Evolutionary conservation across 2,888 invertebrate genomes (phyloP).

Genomic region (Eupithecia inturbata): DNA sequence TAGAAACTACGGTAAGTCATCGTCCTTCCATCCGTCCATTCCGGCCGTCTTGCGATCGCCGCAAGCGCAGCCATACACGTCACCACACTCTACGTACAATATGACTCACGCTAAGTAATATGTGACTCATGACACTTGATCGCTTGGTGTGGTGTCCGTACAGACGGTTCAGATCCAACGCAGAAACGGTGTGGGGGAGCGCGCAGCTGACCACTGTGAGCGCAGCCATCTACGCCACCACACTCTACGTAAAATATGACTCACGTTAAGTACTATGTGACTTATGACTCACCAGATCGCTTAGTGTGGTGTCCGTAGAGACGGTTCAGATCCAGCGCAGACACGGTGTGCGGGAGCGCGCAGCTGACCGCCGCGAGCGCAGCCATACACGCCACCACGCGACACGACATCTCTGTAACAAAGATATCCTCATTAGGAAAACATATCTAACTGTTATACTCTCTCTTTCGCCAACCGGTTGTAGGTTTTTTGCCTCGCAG

Average conservation of each 20-base stretch:
- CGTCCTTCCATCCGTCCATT: no score
- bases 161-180: not conserved
- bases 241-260: not conserved
- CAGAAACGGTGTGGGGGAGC: not conserved
- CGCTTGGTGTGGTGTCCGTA: slow-evolving; percentile 4
- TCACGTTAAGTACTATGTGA: not conserved
- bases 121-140: not conserved
- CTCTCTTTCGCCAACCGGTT: no score
- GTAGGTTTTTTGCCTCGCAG: no score
- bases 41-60: no score
- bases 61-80: no score
- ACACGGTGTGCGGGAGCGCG: slow-evolving; percentile 86
- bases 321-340: slow-evolving; percentile 91
- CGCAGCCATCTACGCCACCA: no score
- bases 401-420: slow-evolving; percentile 71
- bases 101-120: not conserved
- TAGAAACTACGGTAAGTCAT: no score
- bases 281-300: slow-evolving; percentile 86
- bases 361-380: slow-evolving; percentile 86
- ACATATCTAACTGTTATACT: no score
- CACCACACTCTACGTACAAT: no score
- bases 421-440: not conserved
- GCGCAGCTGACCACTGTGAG: no score
- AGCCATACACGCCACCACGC: slow-evolving; percentile 76
- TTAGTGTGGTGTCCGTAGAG: slow-evolving; percentile 91